These are phyloP conservation scores for Cephalopholis sonnerati DNA, from an alignment of 2,113 vertebrate genomes.

Conservation along the genomic window DNA sequence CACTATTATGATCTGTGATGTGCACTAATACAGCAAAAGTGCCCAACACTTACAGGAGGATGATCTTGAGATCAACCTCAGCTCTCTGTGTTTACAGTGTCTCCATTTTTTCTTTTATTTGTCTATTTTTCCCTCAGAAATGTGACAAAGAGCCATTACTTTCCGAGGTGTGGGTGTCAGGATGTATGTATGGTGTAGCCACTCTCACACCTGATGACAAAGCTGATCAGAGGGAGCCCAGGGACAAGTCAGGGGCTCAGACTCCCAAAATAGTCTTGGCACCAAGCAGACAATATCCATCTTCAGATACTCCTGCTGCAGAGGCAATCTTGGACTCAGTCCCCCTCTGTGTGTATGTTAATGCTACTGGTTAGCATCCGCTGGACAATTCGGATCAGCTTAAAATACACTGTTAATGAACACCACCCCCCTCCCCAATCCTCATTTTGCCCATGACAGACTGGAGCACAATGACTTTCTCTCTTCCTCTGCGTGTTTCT, in stretches of 20 bases:
- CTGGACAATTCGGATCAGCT: slow-evolving; percentile 16
- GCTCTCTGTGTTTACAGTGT: slow-evolving; percentile 24
- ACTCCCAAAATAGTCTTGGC: slow-evolving; percentile 81
- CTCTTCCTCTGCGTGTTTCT: slow-evolving; percentile 7
- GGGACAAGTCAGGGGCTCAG: slow-evolving; percentile 67
- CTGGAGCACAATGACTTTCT: slow-evolving; percentile 22
- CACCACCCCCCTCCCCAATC: neutral
- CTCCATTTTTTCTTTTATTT: neutral
- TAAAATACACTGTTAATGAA: slow-evolving; percentile 35
- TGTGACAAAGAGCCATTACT: slow-evolving; percentile 27
- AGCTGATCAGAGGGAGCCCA: slow-evolving; percentile 76
- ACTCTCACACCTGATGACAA: slow-evolving; percentile 75
- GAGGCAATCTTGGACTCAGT: slow-evolving; percentile 59
- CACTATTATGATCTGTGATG: neutral
- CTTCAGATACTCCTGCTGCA: slow-evolving; percentile 74
- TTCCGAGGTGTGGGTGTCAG: slow-evolving; percentile 43
- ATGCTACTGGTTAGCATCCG: slow-evolving; percentile 55
- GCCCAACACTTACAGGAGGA: slow-evolving; percentile 6
- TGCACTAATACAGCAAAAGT: neutral
- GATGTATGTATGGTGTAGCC: slow-evolving; percentile 50
- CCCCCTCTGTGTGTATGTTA: slow-evolving; percentile 53
- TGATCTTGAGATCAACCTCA: slow-evolving; percentile 4
- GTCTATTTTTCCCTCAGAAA: neutral
- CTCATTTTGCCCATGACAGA: slow-evolving; percentile 12
- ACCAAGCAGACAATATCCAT: slow-evolving; percentile 79